Percentiles rank a stretch among this genome's conserved stretches.
phyloP scores from a whole-genome alignment of 53 echinoderm and acorn worm species.

The Glandiceps talaboti region DNA sequence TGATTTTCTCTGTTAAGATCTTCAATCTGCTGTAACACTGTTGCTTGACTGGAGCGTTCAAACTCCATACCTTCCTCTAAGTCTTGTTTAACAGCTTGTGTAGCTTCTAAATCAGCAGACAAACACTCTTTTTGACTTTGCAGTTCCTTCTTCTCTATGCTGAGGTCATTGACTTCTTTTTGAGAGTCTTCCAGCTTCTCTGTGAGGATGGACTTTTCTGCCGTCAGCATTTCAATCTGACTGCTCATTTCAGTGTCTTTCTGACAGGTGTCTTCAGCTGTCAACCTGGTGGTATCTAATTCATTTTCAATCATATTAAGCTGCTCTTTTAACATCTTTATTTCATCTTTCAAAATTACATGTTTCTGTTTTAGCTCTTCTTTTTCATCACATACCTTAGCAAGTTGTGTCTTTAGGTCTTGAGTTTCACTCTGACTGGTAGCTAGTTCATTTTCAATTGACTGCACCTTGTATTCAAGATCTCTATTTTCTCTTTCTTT shows the following conservation, averaged over 20 bases:
- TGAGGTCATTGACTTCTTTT: neutral
- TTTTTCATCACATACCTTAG: slow-evolving; percentile 4
- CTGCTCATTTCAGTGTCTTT: neutral
- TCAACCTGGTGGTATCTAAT: neutral
- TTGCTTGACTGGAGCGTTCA: neutral
- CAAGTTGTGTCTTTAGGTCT: slow-evolving; percentile 17
- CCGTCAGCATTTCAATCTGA: neutral
- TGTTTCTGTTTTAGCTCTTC: slow-evolving; percentile 15
- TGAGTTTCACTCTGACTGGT: slow-evolving; percentile 9
- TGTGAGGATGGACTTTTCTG: neutral
- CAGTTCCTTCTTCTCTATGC: neutral
- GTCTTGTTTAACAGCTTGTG: neutral
- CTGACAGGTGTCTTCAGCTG: neutral
- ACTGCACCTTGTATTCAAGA: slow-evolving; percentile 14
- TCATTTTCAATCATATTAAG: neutral
- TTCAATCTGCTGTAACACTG: neutral
- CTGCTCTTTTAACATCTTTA: slow-evolving; percentile 1
- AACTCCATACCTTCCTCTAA: neutral
- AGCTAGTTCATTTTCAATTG: slow-evolving; percentile 18
- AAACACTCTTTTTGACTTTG: neutral
- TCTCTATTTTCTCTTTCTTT: slow-evolving; percentile 11
- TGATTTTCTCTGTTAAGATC: slow-evolving; percentile 1
- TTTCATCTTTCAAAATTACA: neutral
- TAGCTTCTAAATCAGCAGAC: neutral
- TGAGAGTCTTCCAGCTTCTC: neutral